Percentiles rank a stretch among this genome's conserved stretches.
Evolutionary conservation across 2,888 invertebrate genomes (phyloP).

Genomic region (Pseudococcus longispinus): DNA sequence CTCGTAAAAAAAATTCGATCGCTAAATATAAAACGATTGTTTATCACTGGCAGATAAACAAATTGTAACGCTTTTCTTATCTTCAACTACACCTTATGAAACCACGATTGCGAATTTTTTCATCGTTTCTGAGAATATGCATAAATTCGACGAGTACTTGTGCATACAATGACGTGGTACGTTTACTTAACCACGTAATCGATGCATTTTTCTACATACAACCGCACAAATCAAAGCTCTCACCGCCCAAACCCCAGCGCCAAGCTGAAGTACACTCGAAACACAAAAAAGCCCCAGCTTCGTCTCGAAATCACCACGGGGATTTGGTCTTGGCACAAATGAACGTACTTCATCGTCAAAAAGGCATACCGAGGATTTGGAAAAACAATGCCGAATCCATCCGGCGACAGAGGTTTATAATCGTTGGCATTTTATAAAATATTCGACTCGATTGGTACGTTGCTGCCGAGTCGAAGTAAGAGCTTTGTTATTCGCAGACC

Average conservation of each 20-base stretch:
- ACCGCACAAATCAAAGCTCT: neutral
- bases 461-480: neutral
- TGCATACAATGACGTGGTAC: too few relatives aligned
- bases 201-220: neutral
- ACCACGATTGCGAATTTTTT: neutral
- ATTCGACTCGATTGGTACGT: neutral
- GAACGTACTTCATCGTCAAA: neutral
- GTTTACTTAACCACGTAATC: neutral
- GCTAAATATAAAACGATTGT: neutral
- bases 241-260: neutral
- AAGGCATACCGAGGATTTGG: neutral
- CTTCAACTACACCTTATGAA: neutral
- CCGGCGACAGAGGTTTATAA: neutral
- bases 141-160: neutral
- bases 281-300: neutral
- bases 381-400: neutral
- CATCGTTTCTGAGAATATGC: neutral
- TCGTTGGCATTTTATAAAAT: constrained; percentile 30
- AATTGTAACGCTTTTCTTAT: neutral
- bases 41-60: neutral
- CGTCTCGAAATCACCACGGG: neutral
- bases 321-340: neutral
- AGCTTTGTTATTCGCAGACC: neutral
- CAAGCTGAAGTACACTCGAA: neutral
- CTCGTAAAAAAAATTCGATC: neutral